Evolutionary conservation across 2,113 vertebrate genomes (phyloP), one percentile per base, ranked within the genome.

Genomic region (Varanus salvator): DNA sequence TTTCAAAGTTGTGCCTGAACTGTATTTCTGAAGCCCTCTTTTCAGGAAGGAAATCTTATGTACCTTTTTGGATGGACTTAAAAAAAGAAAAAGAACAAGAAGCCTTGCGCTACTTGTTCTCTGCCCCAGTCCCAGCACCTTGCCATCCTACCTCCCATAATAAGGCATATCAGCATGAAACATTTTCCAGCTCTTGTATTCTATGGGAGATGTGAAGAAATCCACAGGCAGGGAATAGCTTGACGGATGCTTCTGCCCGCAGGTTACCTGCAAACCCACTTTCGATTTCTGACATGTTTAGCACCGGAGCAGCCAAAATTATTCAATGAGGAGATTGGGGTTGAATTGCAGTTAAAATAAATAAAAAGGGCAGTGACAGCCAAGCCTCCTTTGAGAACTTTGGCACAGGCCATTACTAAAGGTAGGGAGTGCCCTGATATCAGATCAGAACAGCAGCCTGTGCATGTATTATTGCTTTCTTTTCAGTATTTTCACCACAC

Each of bases 211-310:
- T 76, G 80, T 72, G 84, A 91, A 92, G 77, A 87, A 92, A 91
- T n/a, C 82, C 93, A 77, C 80, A 88, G 86, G 75, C 81, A 94
- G 78, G 85, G 91, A 94, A 94, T 80, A 71, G 75, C 71, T 80
- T 88, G 93, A 91, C 86, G 90, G 85, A 92, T 92, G 91, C 88
- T 78, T 93, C 91, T 91, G 86, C 84, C 71, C 38, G 78, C 87
- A 80, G 34, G 54, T 71, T 38, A 81, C 88, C 83, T 87, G 44
- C 54, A 89, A 93, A 93, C 91, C 6, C 6, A 80, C 92, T 88
- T 92, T 1, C 0, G 86, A 83, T 93, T 95, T 91, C 89, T 48
- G 34, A 88, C 44, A 83, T 71, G n/a, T 92, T 83, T 15, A 71
- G 76, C 44, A 27, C 44, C 1, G 88, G 85, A 57, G 84, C 71